These are phyloP conservation scores for Xestia c-nigrum DNA, from an alignment of 2,888 invertebrate species.

Conservation along the genomic window DNA sequence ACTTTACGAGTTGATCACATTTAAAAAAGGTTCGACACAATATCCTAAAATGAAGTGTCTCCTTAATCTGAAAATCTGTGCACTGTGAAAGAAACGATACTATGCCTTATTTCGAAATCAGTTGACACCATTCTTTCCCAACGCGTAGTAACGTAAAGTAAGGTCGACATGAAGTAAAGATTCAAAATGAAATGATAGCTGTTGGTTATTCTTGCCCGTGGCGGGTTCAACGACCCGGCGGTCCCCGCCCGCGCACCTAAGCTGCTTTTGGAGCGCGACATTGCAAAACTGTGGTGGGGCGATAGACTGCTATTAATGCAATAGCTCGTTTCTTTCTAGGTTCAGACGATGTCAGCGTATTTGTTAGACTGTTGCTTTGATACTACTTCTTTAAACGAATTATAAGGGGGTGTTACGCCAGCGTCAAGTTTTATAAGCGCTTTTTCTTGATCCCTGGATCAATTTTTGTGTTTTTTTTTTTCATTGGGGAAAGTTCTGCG, in stretches of 20 bases:
- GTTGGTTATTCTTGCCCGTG: conserved; percentile 78
- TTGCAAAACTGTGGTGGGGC: conserved; percentile 76
- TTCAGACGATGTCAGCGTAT: conserved; percentile 21
- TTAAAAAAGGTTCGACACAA: not conserved
- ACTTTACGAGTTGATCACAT: not conserved
- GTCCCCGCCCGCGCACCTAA: conserved; percentile 79
- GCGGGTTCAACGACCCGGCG: conserved; percentile 82
- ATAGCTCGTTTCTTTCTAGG: conserved; percentile 40
- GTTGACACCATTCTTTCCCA: conserved; percentile 21
- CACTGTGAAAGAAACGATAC: not conserved
- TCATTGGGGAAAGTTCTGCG: not conserved
- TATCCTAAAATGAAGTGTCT: not conserved
- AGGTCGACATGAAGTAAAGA: conserved; percentile 54
- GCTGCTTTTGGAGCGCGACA: conserved; percentile 85
- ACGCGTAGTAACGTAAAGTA: conserved; percentile 17
- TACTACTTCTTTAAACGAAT: not conserved
- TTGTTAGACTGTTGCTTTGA: not conserved
- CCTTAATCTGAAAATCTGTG: not conserved
- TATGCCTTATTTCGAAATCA: conserved; percentile 9
- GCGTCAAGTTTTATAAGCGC: not conserved
- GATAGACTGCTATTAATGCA: conserved; percentile 51
- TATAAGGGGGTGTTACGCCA: not conserved
- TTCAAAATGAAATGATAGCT: conserved; percentile 66
- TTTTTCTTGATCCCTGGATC: not conserved
- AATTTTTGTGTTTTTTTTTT: not conserved